Conservation (phyloP, 2,113 vertebrate genomes). For the Phaetusa simplex region DNA sequence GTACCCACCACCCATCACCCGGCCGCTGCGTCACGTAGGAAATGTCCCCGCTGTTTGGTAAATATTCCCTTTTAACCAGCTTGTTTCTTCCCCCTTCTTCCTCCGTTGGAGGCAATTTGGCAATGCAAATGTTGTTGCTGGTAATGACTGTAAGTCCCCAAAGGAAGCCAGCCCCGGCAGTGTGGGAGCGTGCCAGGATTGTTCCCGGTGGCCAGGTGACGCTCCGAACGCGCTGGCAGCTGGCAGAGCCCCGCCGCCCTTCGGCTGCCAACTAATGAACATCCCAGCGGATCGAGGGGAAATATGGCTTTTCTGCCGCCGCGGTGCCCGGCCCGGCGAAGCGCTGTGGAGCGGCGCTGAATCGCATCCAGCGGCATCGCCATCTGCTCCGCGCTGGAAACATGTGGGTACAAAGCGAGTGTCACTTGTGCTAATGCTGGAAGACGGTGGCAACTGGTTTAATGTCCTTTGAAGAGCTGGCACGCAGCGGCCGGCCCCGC, state of each 20-base stretch:
- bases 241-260: background rate
- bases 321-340: background rate
- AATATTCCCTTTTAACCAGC: background rate
- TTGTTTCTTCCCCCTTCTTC: background rate
- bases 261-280: background rate
- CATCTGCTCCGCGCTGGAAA: constrained; percentile 68
- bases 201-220: background rate
- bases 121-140: background rate
- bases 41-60: background rate
- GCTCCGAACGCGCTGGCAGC: background rate
- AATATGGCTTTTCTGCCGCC: background rate
- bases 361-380: background rate
- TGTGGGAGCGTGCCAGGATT: background rate
- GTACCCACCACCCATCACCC: background rate
- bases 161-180: background rate
- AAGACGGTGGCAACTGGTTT: background rate
- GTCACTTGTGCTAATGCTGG: constrained; percentile 61
- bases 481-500: rapidly evolving
- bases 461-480: background rate
- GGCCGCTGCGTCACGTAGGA: background rate
- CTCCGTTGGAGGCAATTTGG: background rate
- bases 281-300: background rate
- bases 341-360: background rate
- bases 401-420: constrained; percentile 66
- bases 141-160: background rate